Evolutionary conservation across 2,113 vertebrate genomes (phyloP), one percentile per base, ranked within the genome.

Genomic region (Cynoglossus semilaevis): DNA sequence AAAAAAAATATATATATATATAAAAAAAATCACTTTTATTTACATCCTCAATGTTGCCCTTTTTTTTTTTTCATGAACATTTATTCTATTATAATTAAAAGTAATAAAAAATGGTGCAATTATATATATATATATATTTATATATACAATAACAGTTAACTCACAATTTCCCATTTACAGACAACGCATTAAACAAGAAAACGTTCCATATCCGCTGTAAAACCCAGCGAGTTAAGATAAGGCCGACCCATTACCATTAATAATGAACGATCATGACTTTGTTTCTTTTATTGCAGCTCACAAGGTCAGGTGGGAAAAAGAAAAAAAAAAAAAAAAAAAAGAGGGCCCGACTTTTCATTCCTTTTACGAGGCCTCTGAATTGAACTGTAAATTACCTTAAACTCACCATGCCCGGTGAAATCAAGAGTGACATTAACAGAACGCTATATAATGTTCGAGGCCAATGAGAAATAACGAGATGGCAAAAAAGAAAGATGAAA

Each of bases 331-430:
- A 29, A 29, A 29, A 4, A 4, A 29, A 29, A 29, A 2, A 6
- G 14, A 9, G 38, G 9, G 14, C 58, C 36, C 17, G 38, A 17
- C 38, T 41, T 41, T 41, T 12, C 38, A 8, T 40, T 14, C 50
- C 58, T 43, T 63, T 63, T 67, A 62, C 52, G 63, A 58, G 51
- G 9, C n/a, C 7, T 55, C 59, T n/a, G 71, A 17, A 75, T 16
- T 49, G 36, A 65, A 71, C 56, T 54, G 44, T 71, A 52, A 71
- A 72, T 79, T 58, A 60, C 49, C 36, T 71, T 51, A 47, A 58
- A 54, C 42, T 18, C 52, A 52, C 49, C 49, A 51, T 51, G 63
- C 19, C 35, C 15, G 43, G 50, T 63, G 57, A 64, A 51, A 16
- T 68, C 15, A 17, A 34, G 59, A 58, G 12, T 58, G 64, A 72